These are phyloP conservation scores for Phalacrocorax pelagicus DNA, from an alignment of 2,113 vertebrate genomes.

Conservation along the genomic window DNA sequence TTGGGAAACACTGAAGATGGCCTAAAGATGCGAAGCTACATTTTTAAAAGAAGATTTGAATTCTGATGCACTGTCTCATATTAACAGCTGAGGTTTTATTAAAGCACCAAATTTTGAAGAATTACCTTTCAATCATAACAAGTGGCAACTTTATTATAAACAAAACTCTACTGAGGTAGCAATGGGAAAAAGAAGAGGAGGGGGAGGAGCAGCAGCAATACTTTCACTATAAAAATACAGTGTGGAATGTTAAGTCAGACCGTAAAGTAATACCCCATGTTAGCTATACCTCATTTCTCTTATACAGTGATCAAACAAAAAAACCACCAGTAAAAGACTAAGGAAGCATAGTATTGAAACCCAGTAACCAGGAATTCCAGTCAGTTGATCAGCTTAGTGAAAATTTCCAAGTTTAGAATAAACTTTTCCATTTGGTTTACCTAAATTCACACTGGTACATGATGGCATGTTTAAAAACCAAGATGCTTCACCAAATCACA, in stretches of 20 bases:
- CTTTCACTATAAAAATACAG: background rate
- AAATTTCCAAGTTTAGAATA: fast-evolving
- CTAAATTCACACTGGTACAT: background rate
- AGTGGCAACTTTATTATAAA: background rate
- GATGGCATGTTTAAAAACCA: background rate
- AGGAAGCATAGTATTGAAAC: background rate
- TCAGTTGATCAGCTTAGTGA: background rate
- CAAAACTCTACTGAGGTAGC: background rate
- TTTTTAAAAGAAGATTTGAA: background rate
- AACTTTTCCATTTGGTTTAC: background rate
- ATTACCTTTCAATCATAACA: background rate
- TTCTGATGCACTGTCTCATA: background rate
- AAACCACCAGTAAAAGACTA: background rate
- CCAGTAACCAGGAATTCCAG: background rate
- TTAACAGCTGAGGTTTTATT: background rate
- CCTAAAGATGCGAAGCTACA: background rate
- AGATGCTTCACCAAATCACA: background rate
- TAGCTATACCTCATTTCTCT: background rate
- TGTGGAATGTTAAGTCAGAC: background rate
- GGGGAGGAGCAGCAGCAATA: background rate
- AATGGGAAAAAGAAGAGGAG: background rate
- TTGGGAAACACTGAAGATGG: background rate
- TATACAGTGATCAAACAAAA: background rate
- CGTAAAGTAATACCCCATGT: background rate
- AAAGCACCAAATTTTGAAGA: background rate